Evolutionary conservation across 2,113 vertebrate genomes (phyloP).

Genomic region (Siniperca knerii): DNA sequence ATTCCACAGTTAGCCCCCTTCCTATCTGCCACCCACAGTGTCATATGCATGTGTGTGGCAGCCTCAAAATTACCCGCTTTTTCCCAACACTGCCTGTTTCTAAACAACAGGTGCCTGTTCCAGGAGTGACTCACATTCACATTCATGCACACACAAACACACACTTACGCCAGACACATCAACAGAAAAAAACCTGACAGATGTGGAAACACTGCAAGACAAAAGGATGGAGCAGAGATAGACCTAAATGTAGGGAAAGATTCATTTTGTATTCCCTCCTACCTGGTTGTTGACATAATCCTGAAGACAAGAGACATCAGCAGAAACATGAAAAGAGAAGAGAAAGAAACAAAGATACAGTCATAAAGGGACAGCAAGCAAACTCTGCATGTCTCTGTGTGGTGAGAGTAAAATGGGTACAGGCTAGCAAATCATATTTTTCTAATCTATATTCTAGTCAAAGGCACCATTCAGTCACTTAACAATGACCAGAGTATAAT

Average conservation of each 20-base stretch:
- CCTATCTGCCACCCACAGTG: conserved; percentile 67
- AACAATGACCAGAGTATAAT: conserved; percentile 10
- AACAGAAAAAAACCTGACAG: not conserved
- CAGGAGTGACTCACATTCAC: conserved; percentile 23
- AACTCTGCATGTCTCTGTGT: not conserved
- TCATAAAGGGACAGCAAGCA: not conserved
- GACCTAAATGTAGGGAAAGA: not conserved
- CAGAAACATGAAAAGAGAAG: conserved; percentile 33
- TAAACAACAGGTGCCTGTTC: conserved; percentile 66
- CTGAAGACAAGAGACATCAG: conserved; percentile 35
- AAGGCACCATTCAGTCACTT: conserved; percentile 9
- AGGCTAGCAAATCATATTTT: not conserved
- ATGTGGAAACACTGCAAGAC: not conserved
- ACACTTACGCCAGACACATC: not conserved
- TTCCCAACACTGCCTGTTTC: conserved; percentile 30
- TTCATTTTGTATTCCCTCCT: conserved; percentile 1
- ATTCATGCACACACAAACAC: not conserved
- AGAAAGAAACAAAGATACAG: conserved; percentile 34
- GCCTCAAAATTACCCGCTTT: conserved; percentile 47
- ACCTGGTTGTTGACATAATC: conserved; percentile 76
- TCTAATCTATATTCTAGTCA: not conserved
- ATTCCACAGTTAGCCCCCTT: conserved; percentile 26
- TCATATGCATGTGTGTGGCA: conserved; percentile 49
- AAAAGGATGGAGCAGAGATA: not conserved
- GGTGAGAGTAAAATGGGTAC: not conserved